Conservation (phyloP, 2,888 invertebrate species). For the Bellardia pandia region DNA sequence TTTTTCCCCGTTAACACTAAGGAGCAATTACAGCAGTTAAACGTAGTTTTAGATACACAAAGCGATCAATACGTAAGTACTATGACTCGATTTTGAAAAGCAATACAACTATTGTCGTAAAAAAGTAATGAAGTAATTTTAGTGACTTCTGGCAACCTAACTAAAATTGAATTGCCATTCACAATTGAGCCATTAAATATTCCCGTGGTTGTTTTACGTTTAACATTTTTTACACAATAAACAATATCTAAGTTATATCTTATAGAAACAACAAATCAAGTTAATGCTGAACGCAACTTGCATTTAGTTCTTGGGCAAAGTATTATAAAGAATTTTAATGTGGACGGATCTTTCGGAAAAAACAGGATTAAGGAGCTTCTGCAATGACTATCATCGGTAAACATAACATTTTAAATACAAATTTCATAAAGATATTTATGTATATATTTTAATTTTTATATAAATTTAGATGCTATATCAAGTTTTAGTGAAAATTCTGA, state of each 20-base stretch:
- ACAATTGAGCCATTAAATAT: no score
- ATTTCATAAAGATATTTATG: not conserved
- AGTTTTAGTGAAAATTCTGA: not conserved
- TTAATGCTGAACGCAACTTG: constrained; percentile 38
- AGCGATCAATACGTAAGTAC: not conserved
- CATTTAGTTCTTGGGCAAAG: not conserved
- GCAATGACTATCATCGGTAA: not conserved
- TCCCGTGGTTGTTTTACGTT: no score
- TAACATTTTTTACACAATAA: no score
- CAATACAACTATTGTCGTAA: no score
- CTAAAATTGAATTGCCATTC: not conserved
- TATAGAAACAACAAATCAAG: constrained; percentile 44
- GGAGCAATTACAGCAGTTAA: no score
- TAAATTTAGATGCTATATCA: not conserved
- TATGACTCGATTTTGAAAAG: no score
- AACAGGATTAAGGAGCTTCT: constrained; percentile 38
- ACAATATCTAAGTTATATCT: constrained; percentile 34
- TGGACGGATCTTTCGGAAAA: constrained; percentile 49
- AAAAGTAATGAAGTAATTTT: no score
- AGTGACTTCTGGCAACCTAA: no score
- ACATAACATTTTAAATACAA: not conserved
- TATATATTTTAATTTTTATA: no score
- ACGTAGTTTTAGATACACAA: no score
- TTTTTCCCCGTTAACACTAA: no score
- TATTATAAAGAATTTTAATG: constrained; percentile 37